phyloP scores from a whole-genome alignment of 2,888 invertebrate genomes.

The Tanytarsus gracilentus region DNA sequence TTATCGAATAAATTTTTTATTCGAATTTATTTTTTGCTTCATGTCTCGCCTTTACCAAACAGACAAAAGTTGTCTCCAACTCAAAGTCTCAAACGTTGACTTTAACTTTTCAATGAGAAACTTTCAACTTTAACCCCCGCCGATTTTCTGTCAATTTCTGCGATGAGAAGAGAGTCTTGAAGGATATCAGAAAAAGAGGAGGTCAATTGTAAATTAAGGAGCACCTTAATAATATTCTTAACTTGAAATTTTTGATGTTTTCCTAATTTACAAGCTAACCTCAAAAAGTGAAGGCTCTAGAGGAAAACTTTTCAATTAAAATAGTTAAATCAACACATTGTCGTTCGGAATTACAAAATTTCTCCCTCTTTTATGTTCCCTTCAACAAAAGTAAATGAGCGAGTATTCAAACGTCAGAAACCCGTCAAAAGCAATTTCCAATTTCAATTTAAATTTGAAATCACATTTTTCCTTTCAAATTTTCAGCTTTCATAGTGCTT shows the following conservation, averaged over 20 bases:
- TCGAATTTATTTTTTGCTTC: neutral
- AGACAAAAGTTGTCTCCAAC: too few species aligned
- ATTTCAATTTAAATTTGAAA: slow-evolving; percentile 28
- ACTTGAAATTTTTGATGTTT: too few species aligned
- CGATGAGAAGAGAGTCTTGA: too few species aligned
- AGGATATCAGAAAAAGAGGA: too few species aligned
- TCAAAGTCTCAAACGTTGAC: too few species aligned
- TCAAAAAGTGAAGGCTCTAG: neutral
- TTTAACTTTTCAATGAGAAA: too few species aligned
- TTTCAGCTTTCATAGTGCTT: neutral
- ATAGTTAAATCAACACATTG: slow-evolving; percentile 28
- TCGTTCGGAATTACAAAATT: slow-evolving; percentile 16
- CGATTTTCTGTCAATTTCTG: too few species aligned
- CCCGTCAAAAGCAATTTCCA: slow-evolving; percentile 29
- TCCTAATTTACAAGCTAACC: neutral
- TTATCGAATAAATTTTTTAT: neutral
- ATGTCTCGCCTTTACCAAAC: neutral
- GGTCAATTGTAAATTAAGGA: too few species aligned
- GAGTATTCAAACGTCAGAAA: neutral
- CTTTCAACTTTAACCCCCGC: too few species aligned
- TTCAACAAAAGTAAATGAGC: neutral
- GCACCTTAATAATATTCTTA: too few species aligned
- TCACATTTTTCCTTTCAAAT: neutral
- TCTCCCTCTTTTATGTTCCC: neutral
- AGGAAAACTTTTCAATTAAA: slow-evolving; percentile 27